Evolutionary conservation across 2,797 vertebrate species (phyloP).

Genomic region (Scyliorhinus canicula): DNA sequence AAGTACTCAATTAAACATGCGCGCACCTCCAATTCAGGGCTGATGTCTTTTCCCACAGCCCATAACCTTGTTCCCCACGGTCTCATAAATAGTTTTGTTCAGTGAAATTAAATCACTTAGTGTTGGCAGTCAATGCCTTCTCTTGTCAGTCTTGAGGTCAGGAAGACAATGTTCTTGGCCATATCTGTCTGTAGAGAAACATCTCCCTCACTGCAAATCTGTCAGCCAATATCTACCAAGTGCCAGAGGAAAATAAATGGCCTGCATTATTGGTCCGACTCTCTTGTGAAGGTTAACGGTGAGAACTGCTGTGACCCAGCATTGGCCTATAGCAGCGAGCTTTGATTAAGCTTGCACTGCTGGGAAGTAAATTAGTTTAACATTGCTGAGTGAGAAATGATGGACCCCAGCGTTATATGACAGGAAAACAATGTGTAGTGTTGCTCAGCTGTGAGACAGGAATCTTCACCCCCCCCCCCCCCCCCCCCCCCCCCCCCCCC

Average conservation of each 20-base stretch:
- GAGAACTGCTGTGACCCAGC: conserved; percentile 40
- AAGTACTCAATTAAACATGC: not conserved
- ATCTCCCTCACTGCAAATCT: conserved; percentile 29
- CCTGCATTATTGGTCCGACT: not conserved
- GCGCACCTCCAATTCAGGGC: conserved; percentile 5
- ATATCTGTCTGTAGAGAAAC: conserved; percentile 29
- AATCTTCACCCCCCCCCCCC: not conserved
- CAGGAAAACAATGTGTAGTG: conserved; percentile 49
- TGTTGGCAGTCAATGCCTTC: conserved; percentile 24
- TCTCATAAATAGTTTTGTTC: conserved; percentile 26
- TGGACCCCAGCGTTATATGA: conserved; percentile 52
- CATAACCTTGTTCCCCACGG: conserved; percentile 28
- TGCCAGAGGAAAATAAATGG: conserved; percentile 26
- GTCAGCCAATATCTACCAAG: conserved; percentile 17
- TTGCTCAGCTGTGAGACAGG: conserved; percentile 16
- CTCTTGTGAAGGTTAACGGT: conserved; percentile 17
- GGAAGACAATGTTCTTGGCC: conserved; percentile 25
- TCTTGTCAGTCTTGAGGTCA: conserved; percentile 20
- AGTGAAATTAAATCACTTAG: conserved; percentile 25
- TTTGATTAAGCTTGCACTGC: conserved; percentile 38
- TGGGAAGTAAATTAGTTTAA: conserved; percentile 53
- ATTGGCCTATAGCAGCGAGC: conserved; percentile 41
- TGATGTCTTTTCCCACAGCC: conserved; percentile 31
- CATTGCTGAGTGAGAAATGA: conserved; percentile 57
- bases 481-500: not conserved